Evolutionary conservation across 2,113 vertebrate genomes (phyloP).

Genomic region (Progne subis): DNA sequence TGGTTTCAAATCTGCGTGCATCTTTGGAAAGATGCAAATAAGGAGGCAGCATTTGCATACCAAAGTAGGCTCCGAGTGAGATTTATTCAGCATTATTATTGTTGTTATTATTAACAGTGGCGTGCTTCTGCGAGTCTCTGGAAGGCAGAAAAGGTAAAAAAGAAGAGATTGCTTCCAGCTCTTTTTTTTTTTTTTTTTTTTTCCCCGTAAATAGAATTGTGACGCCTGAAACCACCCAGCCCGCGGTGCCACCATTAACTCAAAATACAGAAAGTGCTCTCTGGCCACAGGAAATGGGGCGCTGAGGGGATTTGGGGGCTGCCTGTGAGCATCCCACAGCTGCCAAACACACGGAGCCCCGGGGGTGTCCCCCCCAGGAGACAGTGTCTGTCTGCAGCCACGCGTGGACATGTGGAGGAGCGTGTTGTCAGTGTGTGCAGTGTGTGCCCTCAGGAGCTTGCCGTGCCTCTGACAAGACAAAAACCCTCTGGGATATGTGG

Average conservation of each 20-base stretch:
- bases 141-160: background rate
- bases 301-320: background rate
- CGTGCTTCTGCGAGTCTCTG: background rate
- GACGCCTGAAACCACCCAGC: background rate
- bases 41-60: background rate
- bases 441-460: background rate
- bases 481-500: background rate
- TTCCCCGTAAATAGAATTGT: background rate
- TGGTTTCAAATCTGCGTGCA: background rate
- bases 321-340: background rate
- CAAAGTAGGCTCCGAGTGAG: background rate
- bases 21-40: slow-evolving; percentile 13
- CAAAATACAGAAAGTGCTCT: background rate
- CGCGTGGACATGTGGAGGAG: fast-evolving
- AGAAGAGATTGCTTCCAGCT: background rate
- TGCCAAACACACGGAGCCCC: fast-evolving
- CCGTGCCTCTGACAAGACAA: background rate
- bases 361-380: background rate
- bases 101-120: background rate
- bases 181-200: background rate
- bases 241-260: background rate
- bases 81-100: background rate
- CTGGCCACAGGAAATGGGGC: background rate
- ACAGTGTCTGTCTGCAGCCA: background rate
- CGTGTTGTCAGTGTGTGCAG: background rate